A percentile compares a stretch with the other conserved stretches of the same genome.
These are phyloP conservation scores for Hippocampus guttulatus DNA, from an alignment of 2,113 vertebrate genomes.

Conservation along the genomic window DNA sequence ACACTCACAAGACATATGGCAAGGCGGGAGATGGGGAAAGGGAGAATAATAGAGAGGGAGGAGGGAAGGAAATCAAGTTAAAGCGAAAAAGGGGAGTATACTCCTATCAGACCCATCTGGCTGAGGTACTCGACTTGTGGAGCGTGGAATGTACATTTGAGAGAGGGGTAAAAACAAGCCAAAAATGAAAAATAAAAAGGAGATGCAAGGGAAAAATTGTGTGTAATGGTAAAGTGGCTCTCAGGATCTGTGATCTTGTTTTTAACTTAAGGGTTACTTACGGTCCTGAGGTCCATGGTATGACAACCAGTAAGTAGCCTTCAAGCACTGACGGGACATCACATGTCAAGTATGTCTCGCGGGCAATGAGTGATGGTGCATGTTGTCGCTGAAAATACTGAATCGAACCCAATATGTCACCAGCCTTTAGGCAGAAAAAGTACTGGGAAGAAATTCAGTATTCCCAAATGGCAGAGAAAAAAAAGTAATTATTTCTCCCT, in stretches of 20 bases:
- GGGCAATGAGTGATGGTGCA: slow-evolving; percentile 13
- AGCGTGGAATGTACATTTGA: slow-evolving; percentile 47
- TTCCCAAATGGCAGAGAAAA: slow-evolving; percentile 41
- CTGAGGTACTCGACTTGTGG: slow-evolving; percentile 21
- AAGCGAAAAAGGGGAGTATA: slow-evolving; percentile 45
- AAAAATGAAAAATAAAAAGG: slow-evolving; percentile 15
- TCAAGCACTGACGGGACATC: slow-evolving; percentile 18
- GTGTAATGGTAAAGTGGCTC: slow-evolving; percentile 21
- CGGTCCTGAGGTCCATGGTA: slow-evolving; percentile 22
- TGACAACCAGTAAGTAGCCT: slow-evolving; percentile 19
- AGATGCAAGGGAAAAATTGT: slow-evolving; percentile 32
- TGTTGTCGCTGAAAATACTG: slow-evolving; percentile 20
- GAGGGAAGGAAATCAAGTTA: slow-evolving; percentile 42
- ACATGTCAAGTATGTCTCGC: slow-evolving; percentile 20
- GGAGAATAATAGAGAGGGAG: slow-evolving; percentile 29
- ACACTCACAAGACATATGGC: slow-evolving; percentile 37
- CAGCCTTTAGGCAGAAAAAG: slow-evolving; percentile 39
- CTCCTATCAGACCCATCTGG: slow-evolving; percentile 33
- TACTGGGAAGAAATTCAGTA: slow-evolving; percentile 23
- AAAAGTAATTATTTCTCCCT: slow-evolving; percentile 38
- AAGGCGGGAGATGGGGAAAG: slow-evolving; percentile 36
- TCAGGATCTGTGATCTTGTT: slow-evolving; percentile 41
- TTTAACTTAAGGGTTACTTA: slow-evolving; percentile 37
- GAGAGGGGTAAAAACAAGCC: slow-evolving; percentile 39
- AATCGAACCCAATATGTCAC: slow-evolving; percentile 17